A percentile compares a stretch with the other conserved stretches of the same genome.
Conservation (phyloP, 2,888 invertebrate genomes). For the Erynnis tages region DNA sequence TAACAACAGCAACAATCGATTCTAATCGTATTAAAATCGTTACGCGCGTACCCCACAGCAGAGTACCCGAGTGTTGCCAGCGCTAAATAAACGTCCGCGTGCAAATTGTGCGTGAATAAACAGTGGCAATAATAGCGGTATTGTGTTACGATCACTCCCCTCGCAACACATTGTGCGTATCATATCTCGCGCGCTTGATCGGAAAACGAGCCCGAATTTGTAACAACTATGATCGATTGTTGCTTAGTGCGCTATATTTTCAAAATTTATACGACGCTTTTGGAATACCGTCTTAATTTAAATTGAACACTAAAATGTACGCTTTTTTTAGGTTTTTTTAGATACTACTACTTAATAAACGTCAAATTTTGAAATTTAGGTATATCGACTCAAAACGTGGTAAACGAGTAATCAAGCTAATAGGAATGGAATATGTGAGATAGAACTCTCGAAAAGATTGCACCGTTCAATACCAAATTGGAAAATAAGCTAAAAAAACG, state of each 20-base stretch:
- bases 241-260: neutral
- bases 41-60: constrained; percentile 30
- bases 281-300: too few relatives aligned
- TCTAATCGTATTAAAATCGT: constrained; percentile 34
- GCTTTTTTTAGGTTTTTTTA: too few relatives aligned
- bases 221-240: neutral
- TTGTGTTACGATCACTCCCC: constrained; percentile 61
- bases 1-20: constrained; percentile 21
- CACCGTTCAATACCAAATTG: constrained; percentile 9
- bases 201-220: constrained; percentile 31
- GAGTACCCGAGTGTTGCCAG: constrained; percentile 58
- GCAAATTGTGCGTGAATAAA: constrained; percentile 80
- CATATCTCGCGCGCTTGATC: constrained; percentile 39
- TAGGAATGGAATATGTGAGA: neutral
- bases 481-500: constrained; percentile 13
- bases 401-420: too few relatives aligned
- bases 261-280: too few relatives aligned
- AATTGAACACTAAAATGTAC: too few relatives aligned
- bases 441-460: neutral
- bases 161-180: constrained; percentile 29
- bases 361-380: too few relatives aligned
- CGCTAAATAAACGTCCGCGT: constrained; percentile 64
- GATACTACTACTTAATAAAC: too few relatives aligned
- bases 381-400: too few relatives aligned
- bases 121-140: constrained; percentile 71